A percentile compares a stretch with the other conserved stretches of the same genome.
phyloP scores from a whole-genome alignment of 1,140 invertebrate genomes.

The Atta texana region DNA sequence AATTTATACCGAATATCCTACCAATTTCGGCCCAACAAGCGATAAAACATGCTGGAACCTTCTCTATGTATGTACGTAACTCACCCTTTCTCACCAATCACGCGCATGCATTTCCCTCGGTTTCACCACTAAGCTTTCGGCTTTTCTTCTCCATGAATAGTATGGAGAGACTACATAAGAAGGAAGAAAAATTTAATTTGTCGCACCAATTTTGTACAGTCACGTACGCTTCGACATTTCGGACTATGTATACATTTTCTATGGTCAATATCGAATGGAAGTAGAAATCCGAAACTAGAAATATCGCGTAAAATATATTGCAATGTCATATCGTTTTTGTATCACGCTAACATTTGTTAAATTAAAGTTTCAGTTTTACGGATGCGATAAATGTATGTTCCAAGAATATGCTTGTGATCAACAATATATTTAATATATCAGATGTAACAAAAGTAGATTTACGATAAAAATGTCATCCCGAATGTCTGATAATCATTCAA shows the following conservation, averaged over 20 bases:
- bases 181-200: constrained; percentile 41
- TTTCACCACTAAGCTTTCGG: not conserved
- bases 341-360: not conserved
- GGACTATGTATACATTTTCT: not conserved
- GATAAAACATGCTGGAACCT: constrained; percentile 64
- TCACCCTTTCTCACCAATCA: constrained; percentile 67
- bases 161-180: not conserved
- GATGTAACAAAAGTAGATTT: not conserved
- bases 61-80: constrained; percentile 48
- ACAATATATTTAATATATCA: not conserved
- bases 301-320: not conserved
- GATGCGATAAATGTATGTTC: not conserved
- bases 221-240: constrained; percentile 11
- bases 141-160: constrained; percentile 22
- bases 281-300: not conserved
- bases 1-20: constrained; percentile 65
- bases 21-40: constrained; percentile 60
- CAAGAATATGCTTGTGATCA: not conserved
- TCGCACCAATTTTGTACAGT: constrained; percentile 29
- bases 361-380: not conserved
- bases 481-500: constrained; percentile 20
- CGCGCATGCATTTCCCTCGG: constrained; percentile 34
- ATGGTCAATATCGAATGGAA: constrained; percentile 1
- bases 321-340: not conserved
- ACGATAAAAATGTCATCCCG: not conserved